Base-by-base conservation (phyloP, 2,888 invertebrate species). In the Vesta saturnalis region DNA sequence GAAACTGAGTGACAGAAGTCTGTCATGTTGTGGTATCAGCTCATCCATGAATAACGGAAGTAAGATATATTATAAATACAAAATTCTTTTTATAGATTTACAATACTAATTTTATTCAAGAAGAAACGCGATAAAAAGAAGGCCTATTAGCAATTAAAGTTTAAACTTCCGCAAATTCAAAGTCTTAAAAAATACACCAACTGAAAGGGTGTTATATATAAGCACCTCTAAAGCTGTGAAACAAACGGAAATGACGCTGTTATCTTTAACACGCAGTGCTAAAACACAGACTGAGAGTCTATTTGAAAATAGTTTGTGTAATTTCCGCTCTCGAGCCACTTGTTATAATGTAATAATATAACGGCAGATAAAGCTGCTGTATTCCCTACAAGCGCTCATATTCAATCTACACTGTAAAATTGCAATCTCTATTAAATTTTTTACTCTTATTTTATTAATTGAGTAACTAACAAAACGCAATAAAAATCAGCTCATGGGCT, bases 251-350 rank as follows among this genome's bases (percentile, higher is more conserved):
- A 83, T 82, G 80, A 81, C 78, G 78, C 78, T 77, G 82, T 83
- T 83, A 83, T 83, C 83, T 78, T 78, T 75, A 80, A 78, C 81
- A 80, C 79, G 79, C 78, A 75, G 78, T 79, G 79, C 82, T 81
- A 81, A 82, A 82, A 82, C 81, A 82, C 78, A 80, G 80, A 80
- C 78, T 80, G 81, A 79, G 81, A 82, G 79, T 80, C 82, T 82
- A 84, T 83, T 84, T 81, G 83, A 84, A 84, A 84, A 84, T 84
- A 84, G 84, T 84, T 84, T 83, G 82, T 82, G 83, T 83, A 84
- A 84, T 84, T 84, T 84, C 84, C 84, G 83, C 78, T 80, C 78
- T 80, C 81, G 80, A 80, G 81, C 81, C 83, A 82, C 83, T 83
- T 83, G 82, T 83, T 83, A 83, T 83, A 82, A 83, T 79, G 82